These are phyloP conservation scores for Clanis bilineata DNA, from an alignment of 2,888 invertebrate species.

Conservation along the genomic window DNA sequence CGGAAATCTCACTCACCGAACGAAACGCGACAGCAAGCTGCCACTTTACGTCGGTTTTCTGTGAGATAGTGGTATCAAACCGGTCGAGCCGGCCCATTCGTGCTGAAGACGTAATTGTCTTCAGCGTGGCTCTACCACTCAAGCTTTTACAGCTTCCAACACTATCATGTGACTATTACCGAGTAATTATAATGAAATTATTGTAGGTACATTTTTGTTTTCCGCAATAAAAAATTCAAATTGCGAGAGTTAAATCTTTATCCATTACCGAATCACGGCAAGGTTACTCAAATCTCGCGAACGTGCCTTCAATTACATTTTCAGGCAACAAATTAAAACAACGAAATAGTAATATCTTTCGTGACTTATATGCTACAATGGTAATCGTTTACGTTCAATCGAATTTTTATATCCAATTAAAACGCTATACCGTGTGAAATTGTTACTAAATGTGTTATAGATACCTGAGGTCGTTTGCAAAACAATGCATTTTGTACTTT, in stretches of 20 bases:
- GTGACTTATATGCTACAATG: conserved; percentile 17
- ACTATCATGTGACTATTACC: too few relatives aligned
- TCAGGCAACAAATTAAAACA: conserved; percentile 13
- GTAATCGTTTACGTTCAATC: conserved; percentile 14
- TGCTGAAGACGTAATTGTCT: too few relatives aligned
- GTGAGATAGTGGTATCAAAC: too few relatives aligned
- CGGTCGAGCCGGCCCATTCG: too few relatives aligned
- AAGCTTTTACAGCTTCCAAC: too few relatives aligned
- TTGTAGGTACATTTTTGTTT: background rate
- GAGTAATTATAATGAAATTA: too few relatives aligned
- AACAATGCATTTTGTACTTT: conserved; percentile 15
- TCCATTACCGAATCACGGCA: conserved; percentile 5
- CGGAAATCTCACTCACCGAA: too few relatives aligned
- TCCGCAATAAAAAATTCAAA: background rate
- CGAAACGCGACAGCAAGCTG: too few relatives aligned
- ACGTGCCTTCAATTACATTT: conserved; percentile 11
- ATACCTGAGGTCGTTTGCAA: conserved; percentile 16
- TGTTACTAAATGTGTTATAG: conserved; percentile 16
- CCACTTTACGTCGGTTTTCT: too few relatives aligned
- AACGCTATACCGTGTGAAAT: conserved; percentile 20
- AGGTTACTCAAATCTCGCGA: conserved; percentile 5
- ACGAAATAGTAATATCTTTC: conserved; percentile 6
- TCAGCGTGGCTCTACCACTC: too few relatives aligned
- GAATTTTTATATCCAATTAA: conserved; percentile 20
- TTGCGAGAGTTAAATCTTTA: background rate